Evolutionary conservation across 2,888 invertebrate genomes (phyloP).

Genomic region (Cheilosia variabilis): DNA sequence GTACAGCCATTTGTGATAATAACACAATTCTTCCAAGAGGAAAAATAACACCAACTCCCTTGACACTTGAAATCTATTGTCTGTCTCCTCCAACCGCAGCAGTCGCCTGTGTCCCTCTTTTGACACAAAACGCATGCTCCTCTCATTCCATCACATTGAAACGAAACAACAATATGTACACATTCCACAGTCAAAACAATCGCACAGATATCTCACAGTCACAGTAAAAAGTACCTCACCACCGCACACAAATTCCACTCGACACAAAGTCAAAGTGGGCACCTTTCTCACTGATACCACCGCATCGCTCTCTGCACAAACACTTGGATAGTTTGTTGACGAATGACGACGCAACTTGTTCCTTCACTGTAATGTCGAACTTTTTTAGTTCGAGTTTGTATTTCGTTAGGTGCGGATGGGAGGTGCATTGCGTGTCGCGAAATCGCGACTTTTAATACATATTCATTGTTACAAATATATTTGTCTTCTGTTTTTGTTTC

Average conservation of each 20-base stretch:
- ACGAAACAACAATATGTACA: conserved; percentile 43
- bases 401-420: conserved; percentile 83
- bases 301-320: conserved; percentile 12
- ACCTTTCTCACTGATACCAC: conserved; percentile 45
- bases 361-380: conserved; percentile 45
- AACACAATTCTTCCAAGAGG: conserved; percentile 19
- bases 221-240: conserved; percentile 39
- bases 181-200: conserved; percentile 66
- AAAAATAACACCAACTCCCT: conserved; percentile 37
- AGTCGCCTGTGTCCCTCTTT: conserved; percentile 9
- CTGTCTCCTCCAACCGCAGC: conserved; percentile 36
- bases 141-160: conserved; percentile 52
- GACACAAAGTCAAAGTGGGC: conserved; percentile 4
- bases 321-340: conserved; percentile 37
- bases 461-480: conserved; percentile 55
- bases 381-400: conserved; percentile 83
- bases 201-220: conserved; percentile 51
- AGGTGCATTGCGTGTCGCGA: conserved; percentile 78
- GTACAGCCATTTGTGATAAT: conserved; percentile 38
- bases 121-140: conserved; percentile 60
- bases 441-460: conserved; percentile 77
- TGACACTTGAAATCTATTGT: conserved; percentile 45
- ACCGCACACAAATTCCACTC: neutral
- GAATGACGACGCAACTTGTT: conserved; percentile 69
- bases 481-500: conserved; percentile 25